Conservation (phyloP, 2,888 invertebrate genomes). For the Megaustenia siamemsis region DNA sequence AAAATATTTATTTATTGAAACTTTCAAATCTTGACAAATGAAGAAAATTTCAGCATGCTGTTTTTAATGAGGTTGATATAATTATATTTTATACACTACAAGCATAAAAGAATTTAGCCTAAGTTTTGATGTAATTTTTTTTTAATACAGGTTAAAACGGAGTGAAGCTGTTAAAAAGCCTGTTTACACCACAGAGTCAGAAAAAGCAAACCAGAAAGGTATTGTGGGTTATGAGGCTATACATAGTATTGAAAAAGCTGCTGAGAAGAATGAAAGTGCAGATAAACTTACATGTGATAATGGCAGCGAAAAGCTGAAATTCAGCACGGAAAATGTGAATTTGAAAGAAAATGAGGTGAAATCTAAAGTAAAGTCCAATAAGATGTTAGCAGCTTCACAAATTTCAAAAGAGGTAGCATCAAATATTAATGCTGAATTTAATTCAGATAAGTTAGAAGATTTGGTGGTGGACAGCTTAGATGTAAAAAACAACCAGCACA, state of each 20-base stretch:
- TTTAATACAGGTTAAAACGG: conserved; percentile 1
- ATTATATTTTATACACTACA: neutral
- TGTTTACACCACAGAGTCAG: neutral
- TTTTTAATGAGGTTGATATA: neutral
- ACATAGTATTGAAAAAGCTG: neutral
- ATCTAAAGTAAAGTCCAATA: neutral
- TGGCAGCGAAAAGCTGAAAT: neutral
- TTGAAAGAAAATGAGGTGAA: conserved; percentile 2
- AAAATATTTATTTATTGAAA: no score
- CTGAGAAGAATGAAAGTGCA: neutral
- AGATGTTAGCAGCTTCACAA: neutral
- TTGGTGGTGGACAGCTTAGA: neutral
- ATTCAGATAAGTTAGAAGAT: neutral
- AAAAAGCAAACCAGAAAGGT: neutral
- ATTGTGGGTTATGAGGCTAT: neutral
- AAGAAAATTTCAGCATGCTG: no score
- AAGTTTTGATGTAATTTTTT: neutral
- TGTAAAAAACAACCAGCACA: neutral
- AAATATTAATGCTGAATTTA: conserved; percentile 1
- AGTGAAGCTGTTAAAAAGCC: neutral
- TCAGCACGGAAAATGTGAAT: neutral
- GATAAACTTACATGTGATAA: neutral
- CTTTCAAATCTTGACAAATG: no score
- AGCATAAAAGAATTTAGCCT: neutral
- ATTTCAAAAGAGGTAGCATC: neutral